Evolutionary conservation across 2,888 invertebrate species (phyloP).

Genomic region (Pristionchus maxplancki): DNA sequence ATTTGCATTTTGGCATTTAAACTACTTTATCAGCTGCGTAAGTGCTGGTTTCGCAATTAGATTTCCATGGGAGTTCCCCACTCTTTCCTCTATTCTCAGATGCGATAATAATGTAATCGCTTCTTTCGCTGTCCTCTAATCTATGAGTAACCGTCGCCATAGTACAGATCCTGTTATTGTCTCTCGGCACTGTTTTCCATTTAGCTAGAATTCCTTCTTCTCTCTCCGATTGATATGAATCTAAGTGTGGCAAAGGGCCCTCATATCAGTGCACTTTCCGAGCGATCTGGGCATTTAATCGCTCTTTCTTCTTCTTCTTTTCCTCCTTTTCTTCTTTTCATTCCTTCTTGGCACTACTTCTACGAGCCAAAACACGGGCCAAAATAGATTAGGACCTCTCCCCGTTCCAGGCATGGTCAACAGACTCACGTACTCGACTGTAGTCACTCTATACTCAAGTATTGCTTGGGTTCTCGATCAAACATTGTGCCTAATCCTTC

Average conservation of each 20-base stretch:
- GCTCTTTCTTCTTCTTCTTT: neutral
- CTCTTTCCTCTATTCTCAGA: too few relatives aligned
- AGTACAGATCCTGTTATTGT: slow-evolving; percentile 34
- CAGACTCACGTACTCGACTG: neutral
- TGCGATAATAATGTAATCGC: neutral
- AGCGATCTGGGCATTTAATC: neutral
- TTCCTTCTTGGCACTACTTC: neutral
- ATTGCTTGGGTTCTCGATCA: slow-evolving; percentile 11
- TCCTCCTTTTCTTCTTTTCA: neutral
- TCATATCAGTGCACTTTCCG: slow-evolving; percentile 19
- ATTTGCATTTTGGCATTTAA: too few relatives aligned
- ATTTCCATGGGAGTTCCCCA: neutral
- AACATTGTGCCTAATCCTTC: slow-evolving; percentile 28
- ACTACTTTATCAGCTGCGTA: too few relatives aligned
- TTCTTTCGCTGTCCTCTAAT: neutral
- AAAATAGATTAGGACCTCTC: slow-evolving; percentile 44
- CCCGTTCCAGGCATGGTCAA: neutral
- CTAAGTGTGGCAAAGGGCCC: neutral
- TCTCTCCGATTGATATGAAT: neutral
- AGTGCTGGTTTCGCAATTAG: too few relatives aligned
- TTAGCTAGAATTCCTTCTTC: slow-evolving; percentile 13
- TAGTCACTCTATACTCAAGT: neutral
- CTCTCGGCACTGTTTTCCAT: neutral
- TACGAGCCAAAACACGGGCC: slow-evolving; percentile 24
- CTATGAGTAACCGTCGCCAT: neutral